Percentiles rank a stretch among this genome's conserved stretches.
These are phyloP conservation scores for Cyclina sinensis DNA, from an alignment of 1,140 invertebrate species.

Conservation along the genomic window DNA sequence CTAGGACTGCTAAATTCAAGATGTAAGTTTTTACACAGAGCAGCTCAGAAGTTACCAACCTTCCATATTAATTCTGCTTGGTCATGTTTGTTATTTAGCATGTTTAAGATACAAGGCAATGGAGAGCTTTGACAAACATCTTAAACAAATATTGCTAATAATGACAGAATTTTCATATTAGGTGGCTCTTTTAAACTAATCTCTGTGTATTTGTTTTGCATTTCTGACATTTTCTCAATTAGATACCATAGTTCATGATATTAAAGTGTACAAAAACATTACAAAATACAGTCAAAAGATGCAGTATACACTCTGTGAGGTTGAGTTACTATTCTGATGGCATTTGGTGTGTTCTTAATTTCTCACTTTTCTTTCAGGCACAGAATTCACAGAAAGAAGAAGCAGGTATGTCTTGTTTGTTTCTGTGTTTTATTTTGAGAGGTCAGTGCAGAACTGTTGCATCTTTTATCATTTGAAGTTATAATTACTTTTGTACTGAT, in stretches of 20 bases:
- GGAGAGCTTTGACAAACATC: not conserved
- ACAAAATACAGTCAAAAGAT: too few relatives aligned
- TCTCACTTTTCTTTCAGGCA: slow-evolving; percentile 36
- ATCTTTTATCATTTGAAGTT: not conserved
- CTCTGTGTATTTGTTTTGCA: not conserved
- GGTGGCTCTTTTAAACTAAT: not conserved
- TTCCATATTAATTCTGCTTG: not conserved
- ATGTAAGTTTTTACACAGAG: too few relatives aligned
- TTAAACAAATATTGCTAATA: slow-evolving; percentile 6
- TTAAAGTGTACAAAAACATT: too few relatives aligned
- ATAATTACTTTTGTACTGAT: not conserved
- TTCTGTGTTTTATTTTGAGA: not conserved
- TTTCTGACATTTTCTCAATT: not conserved
- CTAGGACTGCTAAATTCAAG: too few relatives aligned
- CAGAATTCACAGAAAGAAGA: slow-evolving; percentile 45
- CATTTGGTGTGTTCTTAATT: too few relatives aligned
- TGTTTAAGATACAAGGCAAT: not conserved
- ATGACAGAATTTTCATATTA: not conserved
- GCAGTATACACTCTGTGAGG: too few relatives aligned
- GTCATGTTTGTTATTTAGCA: slow-evolving; percentile 42
- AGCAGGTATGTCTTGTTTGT: slow-evolving; percentile 7
- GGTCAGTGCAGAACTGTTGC: not conserved
- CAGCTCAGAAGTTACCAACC: too few relatives aligned
- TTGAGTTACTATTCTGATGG: too few relatives aligned
- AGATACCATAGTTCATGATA: not conserved